A percentile compares a stretch with the other conserved stretches of the same genome.
These are phyloP conservation scores for Sardina pilchardus DNA, from an alignment of 2,113 vertebrate species.

Conservation along the genomic window DNA sequence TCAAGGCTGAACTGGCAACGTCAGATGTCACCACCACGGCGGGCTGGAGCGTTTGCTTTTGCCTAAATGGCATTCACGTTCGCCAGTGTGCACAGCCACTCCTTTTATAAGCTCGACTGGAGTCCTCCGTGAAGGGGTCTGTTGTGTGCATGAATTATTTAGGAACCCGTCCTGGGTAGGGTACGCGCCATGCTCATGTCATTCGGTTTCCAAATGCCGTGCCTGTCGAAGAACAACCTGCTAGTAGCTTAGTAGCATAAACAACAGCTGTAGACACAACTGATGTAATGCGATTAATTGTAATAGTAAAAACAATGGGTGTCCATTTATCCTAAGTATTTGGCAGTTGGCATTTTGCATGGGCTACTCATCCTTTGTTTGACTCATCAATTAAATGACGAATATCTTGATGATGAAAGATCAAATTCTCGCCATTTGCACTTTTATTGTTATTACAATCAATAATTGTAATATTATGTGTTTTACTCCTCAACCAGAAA, in stretches of 20 bases:
- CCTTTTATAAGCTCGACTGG: background rate
- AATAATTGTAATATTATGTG: background rate
- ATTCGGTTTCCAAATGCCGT: conserved; percentile 14
- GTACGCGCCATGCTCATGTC: background rate
- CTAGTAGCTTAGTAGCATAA: background rate
- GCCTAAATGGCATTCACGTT: background rate
- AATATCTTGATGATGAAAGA: background rate
- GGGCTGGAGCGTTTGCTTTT: background rate
- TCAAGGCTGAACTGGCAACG: background rate
- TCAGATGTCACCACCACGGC: conserved; percentile 10
- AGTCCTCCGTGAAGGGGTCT: background rate
- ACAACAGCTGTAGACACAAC: conserved; percentile 4
- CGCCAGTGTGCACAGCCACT: conserved; percentile 1
- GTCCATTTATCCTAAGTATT: background rate
- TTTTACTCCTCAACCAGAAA: background rate
- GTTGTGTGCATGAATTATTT: background rate
- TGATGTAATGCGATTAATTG: background rate
- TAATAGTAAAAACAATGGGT: background rate
- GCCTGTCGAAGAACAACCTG: background rate
- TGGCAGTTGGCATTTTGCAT: background rate
- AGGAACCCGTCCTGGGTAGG: background rate
- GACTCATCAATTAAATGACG: background rate
- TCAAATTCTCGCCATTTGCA: background rate
- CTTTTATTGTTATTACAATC: background rate
- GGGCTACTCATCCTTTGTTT: background rate